A percentile compares a stretch with the other conserved stretches of the same genome.
Evolutionary conservation across 2,797 vertebrate genomes (phyloP).

Genomic region (Mormyrus hasselquistii): DNA sequence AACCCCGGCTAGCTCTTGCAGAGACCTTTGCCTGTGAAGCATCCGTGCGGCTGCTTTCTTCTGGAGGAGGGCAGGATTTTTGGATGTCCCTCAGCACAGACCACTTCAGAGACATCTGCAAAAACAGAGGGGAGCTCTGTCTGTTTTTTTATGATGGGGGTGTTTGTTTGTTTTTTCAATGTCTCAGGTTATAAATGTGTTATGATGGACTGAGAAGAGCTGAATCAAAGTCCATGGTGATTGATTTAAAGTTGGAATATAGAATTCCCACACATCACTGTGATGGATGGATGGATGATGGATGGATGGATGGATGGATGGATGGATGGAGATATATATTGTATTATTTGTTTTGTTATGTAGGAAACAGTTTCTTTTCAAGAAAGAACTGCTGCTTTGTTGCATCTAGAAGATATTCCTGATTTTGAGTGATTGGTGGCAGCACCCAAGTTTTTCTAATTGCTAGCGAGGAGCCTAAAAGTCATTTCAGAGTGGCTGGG

Average conservation of each 20-base stretch:
- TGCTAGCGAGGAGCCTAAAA: background rate
- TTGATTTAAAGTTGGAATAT: background rate
- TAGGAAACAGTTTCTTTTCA: background rate
- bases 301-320: background rate
- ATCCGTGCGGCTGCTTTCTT: background rate
- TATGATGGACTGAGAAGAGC: background rate
- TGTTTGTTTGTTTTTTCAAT: background rate
- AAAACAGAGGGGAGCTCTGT: background rate
- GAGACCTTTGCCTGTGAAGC: background rate
- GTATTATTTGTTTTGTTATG: background rate
- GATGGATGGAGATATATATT: background rate
- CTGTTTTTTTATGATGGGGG: background rate
- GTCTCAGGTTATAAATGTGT: background rate
- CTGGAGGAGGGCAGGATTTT: background rate
- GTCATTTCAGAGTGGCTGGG: background rate
- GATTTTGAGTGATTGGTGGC: background rate
- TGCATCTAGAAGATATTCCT: background rate
- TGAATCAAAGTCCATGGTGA: background rate
- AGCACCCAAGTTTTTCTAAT: background rate
- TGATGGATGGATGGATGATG: background rate
- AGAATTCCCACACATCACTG: background rate
- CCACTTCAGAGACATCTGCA: background rate
- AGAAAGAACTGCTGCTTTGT: background rate
- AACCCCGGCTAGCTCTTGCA: background rate
- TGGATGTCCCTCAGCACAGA: background rate